Base-by-base conservation (phyloP, 2,888 invertebrate genomes). In the Temnothorax ravouxi region DNA sequence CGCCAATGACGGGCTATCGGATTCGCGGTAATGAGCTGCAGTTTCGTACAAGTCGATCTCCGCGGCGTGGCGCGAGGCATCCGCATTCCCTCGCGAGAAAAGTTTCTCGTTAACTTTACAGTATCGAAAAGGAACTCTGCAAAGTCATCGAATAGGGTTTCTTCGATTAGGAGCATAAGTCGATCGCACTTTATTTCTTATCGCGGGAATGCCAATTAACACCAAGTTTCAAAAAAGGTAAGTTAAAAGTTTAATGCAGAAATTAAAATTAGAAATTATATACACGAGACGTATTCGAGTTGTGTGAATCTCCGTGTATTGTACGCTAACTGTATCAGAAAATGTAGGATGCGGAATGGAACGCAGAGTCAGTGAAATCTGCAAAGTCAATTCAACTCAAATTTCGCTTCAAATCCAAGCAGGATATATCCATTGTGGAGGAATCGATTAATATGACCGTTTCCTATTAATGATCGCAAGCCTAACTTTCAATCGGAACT, bases 1-100 rank as follows among this genome's bases (percentile, higher is more conserved):
- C 62, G 50, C 38, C 59, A 56, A 77, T 83, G 62, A 79, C 69
- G 52, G 61, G 67, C 77, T 77, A 83, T 77, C 77, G 56, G 66
- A 38, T 50, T 66, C 59, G 56, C 64, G 44, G n/a, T 74, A 77
- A 77, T 77, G 47, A 83, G 67, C 47, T 50, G 56, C 25, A 77
- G 44, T 66, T 64, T 64, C 25, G 75, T 62, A 47, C 21, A 44
- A 44, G 77, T 71, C 72, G 56, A 71, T 47, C 79, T 47, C 11
- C 1, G 29, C 29, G 29, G 29, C 25, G 25, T 2, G 25, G 38
- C 21, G 21, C 9, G 50, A 25, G 34, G 9, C 56, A 21, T 47
- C 18, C 21, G n/a, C 13, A 13, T 72, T 80, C 47, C 54, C 9
- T 47, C 13, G 47, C 25, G 13, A 64, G 5, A 3, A 34, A 72